Percentiles rank a stretch among this genome's conserved stretches.
Evolutionary conservation across 1,140 invertebrate genomes (phyloP).

Genomic region (Mesaphorura yosii): DNA sequence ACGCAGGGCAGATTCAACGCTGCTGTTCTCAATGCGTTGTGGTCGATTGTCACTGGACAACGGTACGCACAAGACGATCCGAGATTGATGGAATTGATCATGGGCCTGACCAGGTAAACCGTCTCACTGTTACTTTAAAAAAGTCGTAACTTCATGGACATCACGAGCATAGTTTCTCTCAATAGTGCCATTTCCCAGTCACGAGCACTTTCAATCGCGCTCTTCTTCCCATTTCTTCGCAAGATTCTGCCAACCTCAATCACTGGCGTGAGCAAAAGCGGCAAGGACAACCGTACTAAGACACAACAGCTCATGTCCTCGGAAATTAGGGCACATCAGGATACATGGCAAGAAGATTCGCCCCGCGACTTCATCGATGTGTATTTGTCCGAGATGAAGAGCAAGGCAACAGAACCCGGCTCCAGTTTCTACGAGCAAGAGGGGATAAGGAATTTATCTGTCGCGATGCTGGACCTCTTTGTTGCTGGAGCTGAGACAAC

Average conservation of each 20-base stretch:
- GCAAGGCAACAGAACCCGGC: not conserved
- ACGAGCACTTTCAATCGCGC: no score
- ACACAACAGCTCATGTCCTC: not conserved
- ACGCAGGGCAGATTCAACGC: conserved; percentile 12
- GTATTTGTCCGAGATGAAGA: conserved; percentile 14
- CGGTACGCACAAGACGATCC: conserved; percentile 9
- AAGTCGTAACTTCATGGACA: no score
- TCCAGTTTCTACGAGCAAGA: not conserved
- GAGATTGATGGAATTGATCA: not conserved
- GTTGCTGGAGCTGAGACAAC: not conserved
- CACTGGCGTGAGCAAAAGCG: no score
- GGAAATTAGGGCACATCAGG: conserved; percentile 4
- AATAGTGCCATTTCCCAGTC: no score
- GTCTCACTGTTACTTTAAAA: no score
- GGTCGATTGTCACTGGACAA: conserved; percentile 4
- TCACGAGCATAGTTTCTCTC: no score
- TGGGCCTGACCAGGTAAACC: not conserved
- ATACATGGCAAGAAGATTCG: conserved; percentile 7
- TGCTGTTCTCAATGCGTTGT: conserved; percentile 11
- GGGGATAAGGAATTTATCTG: not conserved
- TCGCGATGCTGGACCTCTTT: conserved; percentile 2
- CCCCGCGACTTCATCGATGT: conserved; percentile 17
- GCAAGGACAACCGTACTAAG: no score
- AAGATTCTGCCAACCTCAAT: no score
- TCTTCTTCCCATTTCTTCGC: no score